Conservation (phyloP, 2,113 vertebrate genomes). For the Daubentonia madagascariensis region DNA sequence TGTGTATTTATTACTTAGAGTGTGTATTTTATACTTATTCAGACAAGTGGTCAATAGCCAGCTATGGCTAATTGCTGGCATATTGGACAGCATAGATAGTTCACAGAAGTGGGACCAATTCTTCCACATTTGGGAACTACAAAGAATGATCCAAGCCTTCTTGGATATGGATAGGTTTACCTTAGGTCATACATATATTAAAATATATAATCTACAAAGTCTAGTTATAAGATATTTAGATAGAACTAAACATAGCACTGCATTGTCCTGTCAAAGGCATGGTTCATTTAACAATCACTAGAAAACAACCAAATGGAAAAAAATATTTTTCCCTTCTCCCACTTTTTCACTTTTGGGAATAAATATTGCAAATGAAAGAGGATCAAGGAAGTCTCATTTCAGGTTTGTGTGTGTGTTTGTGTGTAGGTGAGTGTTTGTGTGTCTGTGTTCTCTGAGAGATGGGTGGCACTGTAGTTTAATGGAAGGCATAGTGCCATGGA, state of each 20-base stretch:
- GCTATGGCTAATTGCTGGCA: neutral
- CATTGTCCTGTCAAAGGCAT: neutral
- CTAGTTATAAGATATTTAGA: neutral
- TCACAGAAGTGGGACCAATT: neutral
- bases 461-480: constrained; percentile 57
- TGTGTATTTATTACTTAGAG: neutral
- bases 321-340: neutral
- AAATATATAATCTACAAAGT: neutral
- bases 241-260: neutral
- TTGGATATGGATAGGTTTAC: neutral
- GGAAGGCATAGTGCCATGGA: constrained; percentile 47
- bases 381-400: neutral
- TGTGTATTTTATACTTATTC: neutral
- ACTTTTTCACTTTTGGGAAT: neutral
- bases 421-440: neutral
- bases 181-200: neutral
- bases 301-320: neutral
- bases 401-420: neutral
- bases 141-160: neutral
- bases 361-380: neutral
- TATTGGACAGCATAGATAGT: neutral
- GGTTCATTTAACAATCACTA: neutral
- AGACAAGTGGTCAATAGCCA: neutral
- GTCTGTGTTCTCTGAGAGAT: constrained; percentile 39
- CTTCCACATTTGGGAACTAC: neutral